Evolutionary conservation across 2,888 invertebrate species (phyloP).

Genomic region (Drosophila emarginata): DNA sequence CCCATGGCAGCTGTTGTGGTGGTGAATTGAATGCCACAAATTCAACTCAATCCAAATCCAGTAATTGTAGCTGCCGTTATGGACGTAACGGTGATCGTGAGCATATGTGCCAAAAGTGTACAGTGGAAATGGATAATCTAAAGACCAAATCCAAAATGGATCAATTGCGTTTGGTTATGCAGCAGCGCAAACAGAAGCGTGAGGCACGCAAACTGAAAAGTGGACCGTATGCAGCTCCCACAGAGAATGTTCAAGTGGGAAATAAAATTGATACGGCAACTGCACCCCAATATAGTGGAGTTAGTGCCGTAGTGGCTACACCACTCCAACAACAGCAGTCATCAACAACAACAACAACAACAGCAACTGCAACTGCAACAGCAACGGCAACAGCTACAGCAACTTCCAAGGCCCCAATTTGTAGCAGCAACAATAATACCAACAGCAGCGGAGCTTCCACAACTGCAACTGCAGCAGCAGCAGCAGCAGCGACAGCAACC

Average conservation of each 20-base stretch:
- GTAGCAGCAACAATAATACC: constrained; percentile 30
- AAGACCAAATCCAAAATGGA: constrained; percentile 94
- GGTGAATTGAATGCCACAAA: constrained; percentile 16
- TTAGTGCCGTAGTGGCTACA: constrained; percentile 53
- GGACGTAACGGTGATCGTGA: constrained; percentile 63
- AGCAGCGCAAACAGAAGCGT: constrained; percentile 92
- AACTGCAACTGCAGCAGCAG: constrained; percentile 15
- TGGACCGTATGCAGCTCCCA: constrained; percentile 84
- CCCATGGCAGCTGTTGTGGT: constrained; percentile 32
- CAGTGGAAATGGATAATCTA: constrained; percentile 87
- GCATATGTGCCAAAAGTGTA: constrained; percentile 83
- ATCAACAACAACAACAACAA: constrained; percentile 23
- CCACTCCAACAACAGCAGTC: constrained; percentile 25
- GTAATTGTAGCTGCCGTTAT: constrained; percentile 75
- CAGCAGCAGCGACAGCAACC: constrained; percentile 43
- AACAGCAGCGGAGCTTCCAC: constrained; percentile 27
- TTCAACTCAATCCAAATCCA: constrained; percentile 45
- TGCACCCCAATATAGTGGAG: constrained; percentile 44
- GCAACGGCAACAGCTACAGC: constrained; percentile 30
- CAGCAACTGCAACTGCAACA: constrained; percentile 10
- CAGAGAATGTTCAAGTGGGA: constrained; percentile 18
- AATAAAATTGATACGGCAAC: background rate
- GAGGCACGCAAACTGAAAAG: constrained; percentile 89
- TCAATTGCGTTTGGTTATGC: constrained; percentile 93
- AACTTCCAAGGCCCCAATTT: background rate